Percentiles rank a stretch among this genome's conserved stretches.
phyloP scores from a whole-genome alignment of 2,113 vertebrate species.

The Emydura subglobosa region DNA sequence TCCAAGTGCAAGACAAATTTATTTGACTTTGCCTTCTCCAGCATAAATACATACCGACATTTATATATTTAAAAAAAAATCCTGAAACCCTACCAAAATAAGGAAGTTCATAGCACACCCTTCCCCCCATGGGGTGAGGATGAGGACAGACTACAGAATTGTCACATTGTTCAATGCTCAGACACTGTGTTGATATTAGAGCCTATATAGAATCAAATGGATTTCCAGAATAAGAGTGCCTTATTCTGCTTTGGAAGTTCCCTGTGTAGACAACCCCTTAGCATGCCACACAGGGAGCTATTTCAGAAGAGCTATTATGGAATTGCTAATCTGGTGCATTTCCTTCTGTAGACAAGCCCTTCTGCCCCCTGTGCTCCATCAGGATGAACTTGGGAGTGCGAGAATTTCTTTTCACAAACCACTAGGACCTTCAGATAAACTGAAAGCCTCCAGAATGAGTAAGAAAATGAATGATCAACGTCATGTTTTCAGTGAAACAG shows the following conservation, averaged over 20 bases:
- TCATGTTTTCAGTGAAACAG: neutral
- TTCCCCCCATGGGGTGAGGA: neutral
- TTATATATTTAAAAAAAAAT: too few species aligned
- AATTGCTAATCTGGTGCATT: neutral
- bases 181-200: neutral
- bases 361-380: neutral
- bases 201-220: neutral
- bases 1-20: neutral
- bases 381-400: neutral
- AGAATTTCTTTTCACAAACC: neutral
- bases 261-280: neutral
- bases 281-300: neutral
- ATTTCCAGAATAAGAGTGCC: neutral
- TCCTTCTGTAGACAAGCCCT: neutral
- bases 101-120: neutral
- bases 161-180: neutral
- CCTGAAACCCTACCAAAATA: neutral
- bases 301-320: neutral
- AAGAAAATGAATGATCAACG: neutral
- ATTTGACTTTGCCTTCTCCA: neutral
- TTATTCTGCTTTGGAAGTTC: neutral
- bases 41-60: neutral
- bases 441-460: neutral
- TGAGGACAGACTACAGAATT: neutral
- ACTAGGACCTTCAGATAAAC: neutral